These are phyloP conservation scores for Melanotaenia pygmaea DNA, from an alignment of 2,797 vertebrate species.

Conservation along the genomic window DNA sequence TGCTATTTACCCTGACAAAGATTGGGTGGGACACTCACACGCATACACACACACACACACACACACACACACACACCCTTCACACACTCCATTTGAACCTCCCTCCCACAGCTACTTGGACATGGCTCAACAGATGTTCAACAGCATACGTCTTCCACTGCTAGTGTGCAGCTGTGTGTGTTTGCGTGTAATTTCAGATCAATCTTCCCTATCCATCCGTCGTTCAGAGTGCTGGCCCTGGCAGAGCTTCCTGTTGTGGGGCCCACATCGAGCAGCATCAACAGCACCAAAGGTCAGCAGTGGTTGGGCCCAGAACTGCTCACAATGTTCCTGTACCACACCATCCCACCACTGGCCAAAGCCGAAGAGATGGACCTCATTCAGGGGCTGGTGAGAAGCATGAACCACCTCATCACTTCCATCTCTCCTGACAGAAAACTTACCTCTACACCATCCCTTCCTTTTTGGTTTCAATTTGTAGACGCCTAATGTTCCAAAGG, in stretches of 20 bases:
- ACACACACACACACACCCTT: constrained; percentile 8
- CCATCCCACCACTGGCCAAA: constrained; percentile 85
- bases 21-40: constrained; percentile 47
- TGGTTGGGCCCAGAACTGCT: constrained; percentile 96
- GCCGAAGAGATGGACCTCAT: constrained; percentile 90
- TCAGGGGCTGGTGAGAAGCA: constrained; percentile 86
- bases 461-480: constrained; percentile 50
- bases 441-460: not conserved
- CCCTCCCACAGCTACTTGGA: constrained; percentile 15
- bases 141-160: constrained; percentile 5
- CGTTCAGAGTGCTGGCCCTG: constrained; percentile 93
- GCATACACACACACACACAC: constrained; percentile 25
- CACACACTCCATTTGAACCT: constrained; percentile 34
- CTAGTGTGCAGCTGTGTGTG: constrained; percentile 14
- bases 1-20: constrained; percentile 42
- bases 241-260: constrained; percentile 91
- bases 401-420: not conserved
- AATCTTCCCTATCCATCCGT: constrained; percentile 91
- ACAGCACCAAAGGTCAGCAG: constrained; percentile 80
- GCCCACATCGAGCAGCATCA: constrained; percentile 65
- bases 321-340: constrained; percentile 95
- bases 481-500: constrained; percentile 86
- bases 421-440: not conserved
- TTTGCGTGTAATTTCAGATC: constrained; percentile 77
- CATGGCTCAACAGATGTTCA: constrained; percentile 28